A percentile compares a stretch with the other conserved stretches of the same genome.
Evolutionary conservation across 2,113 vertebrate species (phyloP).

Genomic region (Choloepus hoffmanni): DNA sequence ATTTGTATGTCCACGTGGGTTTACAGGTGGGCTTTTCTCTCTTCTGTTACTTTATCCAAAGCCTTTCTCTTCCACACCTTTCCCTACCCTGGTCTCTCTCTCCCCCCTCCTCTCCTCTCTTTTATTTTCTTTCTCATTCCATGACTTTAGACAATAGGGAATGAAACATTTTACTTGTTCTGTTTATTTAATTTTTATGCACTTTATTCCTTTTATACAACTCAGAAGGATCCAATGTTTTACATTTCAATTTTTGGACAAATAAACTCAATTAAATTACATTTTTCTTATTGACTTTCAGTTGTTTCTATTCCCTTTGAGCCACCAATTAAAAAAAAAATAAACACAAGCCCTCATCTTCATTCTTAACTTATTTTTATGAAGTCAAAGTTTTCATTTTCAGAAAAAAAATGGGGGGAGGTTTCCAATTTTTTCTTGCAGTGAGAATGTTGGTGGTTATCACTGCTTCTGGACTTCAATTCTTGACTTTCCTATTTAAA

Average conservation of each 20-base stretch:
- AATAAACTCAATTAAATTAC: conserved; percentile 16
- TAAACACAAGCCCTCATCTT: not conserved
- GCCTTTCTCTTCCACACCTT: not conserved
- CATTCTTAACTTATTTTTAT: conserved; percentile 39
- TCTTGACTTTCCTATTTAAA: not conserved
- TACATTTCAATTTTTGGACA: conserved; percentile 16
- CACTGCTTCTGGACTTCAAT: not conserved
- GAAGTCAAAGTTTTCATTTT: conserved; percentile 23
- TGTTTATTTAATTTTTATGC: conserved; percentile 30
- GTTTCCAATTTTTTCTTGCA: not conserved
- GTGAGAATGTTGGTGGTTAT: not conserved
- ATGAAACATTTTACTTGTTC: conserved; percentile 25
- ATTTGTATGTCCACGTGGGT: not conserved
- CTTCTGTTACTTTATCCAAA: conserved; percentile 4
- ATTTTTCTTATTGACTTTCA: not conserved
- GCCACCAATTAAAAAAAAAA: conserved; percentile 45
- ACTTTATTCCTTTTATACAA: conserved; percentile 14
- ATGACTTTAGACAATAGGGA: conserved; percentile 8
- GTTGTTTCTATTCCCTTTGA: conserved; percentile 22
- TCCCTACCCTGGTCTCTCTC: not conserved
- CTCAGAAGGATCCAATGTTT: conserved; percentile 19
- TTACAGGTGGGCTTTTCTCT: not conserved
- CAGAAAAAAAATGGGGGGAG: not conserved
- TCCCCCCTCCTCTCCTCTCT: not conserved
- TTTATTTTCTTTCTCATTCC: not conserved